Base-by-base conservation (phyloP, 2,797 vertebrate genomes). In the Cichlasoma orientale region DNA sequence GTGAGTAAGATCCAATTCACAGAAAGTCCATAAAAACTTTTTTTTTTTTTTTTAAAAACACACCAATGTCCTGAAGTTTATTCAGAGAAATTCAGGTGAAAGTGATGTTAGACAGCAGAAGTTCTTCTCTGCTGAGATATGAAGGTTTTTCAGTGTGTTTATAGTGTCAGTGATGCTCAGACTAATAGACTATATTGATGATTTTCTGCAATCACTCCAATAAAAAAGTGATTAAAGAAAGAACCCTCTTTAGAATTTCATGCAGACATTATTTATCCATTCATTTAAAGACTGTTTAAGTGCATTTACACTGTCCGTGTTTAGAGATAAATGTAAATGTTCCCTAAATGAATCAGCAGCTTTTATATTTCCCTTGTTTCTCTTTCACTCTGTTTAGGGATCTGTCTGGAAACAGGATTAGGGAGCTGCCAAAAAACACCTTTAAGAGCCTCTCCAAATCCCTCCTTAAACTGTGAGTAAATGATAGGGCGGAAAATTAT, bases 401-500 rank as follows among this genome's bases (percentile, higher is more conserved):
- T 89, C 86, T 96, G 36, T 96, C 95, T 56, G 93, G 89, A 57
- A 97, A 97, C 85, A 84, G 78, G 78, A 96, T 97, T 71, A 93
- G 12, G 5, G 90, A 96, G 77, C 93, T 96, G 33, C 90, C 91
- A 1, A 82, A 70, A 56, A 90, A 93, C 61, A 92, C 95, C 59
- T 97, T 96, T 82, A 94, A 92, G 91, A 93, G 93, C 12, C 83
- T 93, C 25, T 90, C 89, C 25, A 96, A 91, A 53, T 88, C 93
- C 41, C 94, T 97, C 61, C 91, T 95, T 29, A 96, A 95, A 80
- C 88, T 96, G 92, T 95, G 93, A 97, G 91, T 91, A 78, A n/a
- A 52, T 72, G 25, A 36, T 21, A 19, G 12, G 33, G 18, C 74
- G 8, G 7, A 29, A 56, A 68, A 53, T 7, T 11, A 31, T 77